Base-by-base conservation (phyloP, 2,113 vertebrate genomes). In the Microtus oregoni region DNA sequence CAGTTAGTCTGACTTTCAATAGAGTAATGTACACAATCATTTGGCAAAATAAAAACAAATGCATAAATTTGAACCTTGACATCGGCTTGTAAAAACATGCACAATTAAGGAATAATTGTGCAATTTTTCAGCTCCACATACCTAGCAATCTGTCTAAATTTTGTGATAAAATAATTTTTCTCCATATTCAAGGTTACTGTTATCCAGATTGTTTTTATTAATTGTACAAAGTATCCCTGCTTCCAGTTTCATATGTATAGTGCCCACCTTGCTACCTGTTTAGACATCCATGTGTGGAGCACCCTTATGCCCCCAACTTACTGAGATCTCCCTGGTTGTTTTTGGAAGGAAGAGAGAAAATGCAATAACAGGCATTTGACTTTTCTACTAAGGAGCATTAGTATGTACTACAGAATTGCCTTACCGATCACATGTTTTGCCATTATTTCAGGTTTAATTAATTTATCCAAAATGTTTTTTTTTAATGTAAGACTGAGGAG, bases 1-100 rank as follows among this genome's bases (percentile, higher is more conserved):
- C 98, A 96, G 93, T 99, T 98, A 98, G 91, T 97, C 98, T 98
- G 95, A 61, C 93, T 98, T 98, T 98, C 96, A 97, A 98, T 97
- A 97, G 92, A 98, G 96, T 96, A 97, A 98, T 98, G 98, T 98
- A 98, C 97, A 97, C 96, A 96, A 98, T 98, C 96, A 95, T 96
- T 97, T 95, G 79, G 93, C 91, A 98, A 98, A 99, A 98, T 98
- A 98, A 98, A 99, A 99, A 99, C 97, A 98, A 98, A 98, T 96
- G 96, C 96, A 97, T 97, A 98, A 47, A 72, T 98, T 98, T 98
- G 98, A 98, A 98, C 98, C 98, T 92, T 99, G 99, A 99, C 98
- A 98, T 96, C 65, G 9, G 92, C 89, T 98, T 98, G 99, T 98
- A 98, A 98, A 99, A 99, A 99, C 98, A 99, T 97, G 97, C 79